phyloP scores from a whole-genome alignment of 2,888 invertebrate genomes.

The Linnaemya tessellans region DNA sequence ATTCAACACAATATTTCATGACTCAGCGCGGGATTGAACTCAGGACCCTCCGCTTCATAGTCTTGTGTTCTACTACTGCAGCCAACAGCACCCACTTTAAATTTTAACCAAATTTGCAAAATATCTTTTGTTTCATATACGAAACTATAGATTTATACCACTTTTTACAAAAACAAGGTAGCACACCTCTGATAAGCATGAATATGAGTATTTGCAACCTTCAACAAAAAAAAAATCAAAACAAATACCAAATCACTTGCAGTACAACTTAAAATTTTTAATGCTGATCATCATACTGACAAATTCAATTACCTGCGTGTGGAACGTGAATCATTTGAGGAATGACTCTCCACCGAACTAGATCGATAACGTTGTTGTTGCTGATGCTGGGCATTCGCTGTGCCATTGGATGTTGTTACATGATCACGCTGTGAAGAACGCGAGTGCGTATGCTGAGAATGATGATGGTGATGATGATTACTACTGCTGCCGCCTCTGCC shows the following conservation, averaged over 20 bases:
- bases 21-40: too few species aligned
- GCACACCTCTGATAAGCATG: conserved; percentile 8
- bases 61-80: too few species aligned
- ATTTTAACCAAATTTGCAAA: too few species aligned
- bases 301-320: conserved; percentile 87
- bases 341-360: conserved; percentile 94
- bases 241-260: background rate
- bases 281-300: conserved; percentile 60
- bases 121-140: too few species aligned
- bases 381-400: conserved; percentile 73
- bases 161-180: background rate
- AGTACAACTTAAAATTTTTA: conserved; percentile 40
- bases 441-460: conserved; percentile 75
- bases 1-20: too few species aligned
- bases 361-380: conserved; percentile 86
- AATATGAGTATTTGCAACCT: conserved; percentile 14
- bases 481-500: conserved; percentile 74
- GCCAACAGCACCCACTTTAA: too few species aligned
- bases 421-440: conserved; percentile 83
- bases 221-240: background rate
- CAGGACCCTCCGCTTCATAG: too few species aligned
- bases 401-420: conserved; percentile 73
- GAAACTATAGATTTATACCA: too few species aligned
- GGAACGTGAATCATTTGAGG: conserved; percentile 92
- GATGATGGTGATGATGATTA: conserved; percentile 79